Conservation (phyloP, 2,797 vertebrate species). For the Prunella strophiata region DNA sequence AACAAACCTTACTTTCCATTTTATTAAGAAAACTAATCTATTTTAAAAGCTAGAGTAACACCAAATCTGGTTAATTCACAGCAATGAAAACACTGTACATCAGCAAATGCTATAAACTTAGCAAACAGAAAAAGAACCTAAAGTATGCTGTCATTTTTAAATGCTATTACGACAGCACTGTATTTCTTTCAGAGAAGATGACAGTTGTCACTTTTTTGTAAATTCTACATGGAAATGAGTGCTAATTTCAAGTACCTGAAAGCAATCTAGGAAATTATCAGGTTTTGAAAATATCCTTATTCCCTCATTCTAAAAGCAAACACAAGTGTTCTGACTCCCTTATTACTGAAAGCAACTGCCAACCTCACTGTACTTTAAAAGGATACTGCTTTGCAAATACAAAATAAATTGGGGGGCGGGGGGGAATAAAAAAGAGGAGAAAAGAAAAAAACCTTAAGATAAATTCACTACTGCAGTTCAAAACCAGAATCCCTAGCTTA, state of each 20-base stretch:
- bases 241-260: not conserved
- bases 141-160: not conserved
- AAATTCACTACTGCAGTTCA: not conserved
- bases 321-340: not conserved
- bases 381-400: not conserved
- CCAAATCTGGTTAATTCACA: not conserved
- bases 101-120: not conserved
- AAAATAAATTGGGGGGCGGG: not conserved
- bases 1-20: not conserved
- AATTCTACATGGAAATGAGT: not conserved
- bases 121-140: not conserved
- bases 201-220: not conserved
- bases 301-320: not conserved
- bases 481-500: not conserved
- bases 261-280: not conserved
- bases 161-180: not conserved
- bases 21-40: not conserved
- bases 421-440: fast-evolving
- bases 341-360: not conserved
- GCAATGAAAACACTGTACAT: not conserved
- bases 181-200: not conserved
- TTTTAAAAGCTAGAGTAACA: not conserved
- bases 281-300: not conserved
- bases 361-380: not conserved
- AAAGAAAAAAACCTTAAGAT: not conserved